These are phyloP conservation scores for Acronicta alni DNA, from an alignment of 2,888 invertebrate genomes.

Conservation along the genomic window DNA sequence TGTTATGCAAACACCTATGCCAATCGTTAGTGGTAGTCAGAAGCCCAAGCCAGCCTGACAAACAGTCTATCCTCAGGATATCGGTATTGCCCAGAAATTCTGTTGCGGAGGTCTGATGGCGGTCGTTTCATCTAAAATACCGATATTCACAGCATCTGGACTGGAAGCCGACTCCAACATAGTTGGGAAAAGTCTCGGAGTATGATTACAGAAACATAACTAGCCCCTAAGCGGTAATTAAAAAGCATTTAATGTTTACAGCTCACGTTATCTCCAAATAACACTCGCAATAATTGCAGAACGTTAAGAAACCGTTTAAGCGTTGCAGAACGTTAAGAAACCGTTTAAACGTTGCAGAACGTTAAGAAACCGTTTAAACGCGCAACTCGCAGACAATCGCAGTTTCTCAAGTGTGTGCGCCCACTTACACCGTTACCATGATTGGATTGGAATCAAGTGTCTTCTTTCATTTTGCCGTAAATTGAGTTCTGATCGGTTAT, in stretches of 20 bases:
- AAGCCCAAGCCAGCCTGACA: no score
- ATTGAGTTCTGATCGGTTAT: slow-evolving; percentile 50
- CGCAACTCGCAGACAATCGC: slow-evolving; percentile 28
- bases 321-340: slow-evolving; percentile 17
- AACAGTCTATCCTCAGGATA: no score
- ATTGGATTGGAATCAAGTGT: slow-evolving; percentile 60
- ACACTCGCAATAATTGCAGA: slow-evolving; percentile 20
- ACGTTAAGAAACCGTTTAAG: slow-evolving; percentile 23
- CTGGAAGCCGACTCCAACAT: no score
- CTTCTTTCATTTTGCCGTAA: slow-evolving; percentile 55
- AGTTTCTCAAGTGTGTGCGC: slow-evolving; percentile 41
- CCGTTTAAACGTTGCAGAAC: slow-evolving; percentile 13
- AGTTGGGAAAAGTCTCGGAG: no score
- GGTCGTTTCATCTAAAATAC: no score
- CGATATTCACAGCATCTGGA: no score
- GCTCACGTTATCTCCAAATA: slow-evolving; percentile 34
- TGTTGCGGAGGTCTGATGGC: no score
- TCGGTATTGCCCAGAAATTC: no score
- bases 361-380: slow-evolving; percentile 22
- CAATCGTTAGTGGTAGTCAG: no score
- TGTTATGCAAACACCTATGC: no score
- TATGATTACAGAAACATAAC: no score
- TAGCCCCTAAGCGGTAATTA: slow-evolving; percentile 4
- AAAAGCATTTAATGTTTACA: slow-evolving; percentile 16
- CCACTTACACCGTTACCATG: slow-evolving; percentile 46